Evolutionary conservation across 2,113 vertebrate genomes (phyloP).

Genomic region (Onychostoma macrolepis): DNA sequence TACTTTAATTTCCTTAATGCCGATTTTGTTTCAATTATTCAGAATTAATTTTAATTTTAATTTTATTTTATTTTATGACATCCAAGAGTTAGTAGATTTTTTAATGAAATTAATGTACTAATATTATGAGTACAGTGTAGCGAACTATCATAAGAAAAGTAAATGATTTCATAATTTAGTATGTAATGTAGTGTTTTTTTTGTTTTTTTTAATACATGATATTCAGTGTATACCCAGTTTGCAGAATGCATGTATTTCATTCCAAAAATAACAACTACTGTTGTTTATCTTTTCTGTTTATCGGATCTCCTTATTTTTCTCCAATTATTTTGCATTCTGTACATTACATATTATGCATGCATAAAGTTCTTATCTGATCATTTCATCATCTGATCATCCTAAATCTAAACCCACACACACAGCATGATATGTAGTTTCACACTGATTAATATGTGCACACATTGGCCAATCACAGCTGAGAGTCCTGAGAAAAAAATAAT

Average conservation of each 20-base stretch:
- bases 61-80: neutral
- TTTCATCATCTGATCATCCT: neutral
- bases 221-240: neutral
- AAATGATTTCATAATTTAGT: neutral
- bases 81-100: neutral
- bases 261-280: neutral
- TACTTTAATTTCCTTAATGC: neutral
- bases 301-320: neutral
- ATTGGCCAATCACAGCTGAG: slow-evolving; percentile 5
- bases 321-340: neutral
- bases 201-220: neutral
- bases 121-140: neutral
- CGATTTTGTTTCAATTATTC: neutral
- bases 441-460: slow-evolving; percentile 15
- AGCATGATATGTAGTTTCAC: neutral
- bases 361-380: neutral
- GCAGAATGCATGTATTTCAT: neutral
- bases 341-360: neutral
- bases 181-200: too few species aligned
- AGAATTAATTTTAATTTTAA: neutral
- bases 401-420: neutral
- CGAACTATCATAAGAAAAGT: neutral
- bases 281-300: neutral
- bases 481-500: neutral
- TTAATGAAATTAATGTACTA: neutral